phyloP scores from a whole-genome alignment of 2,797 vertebrate species.

The Gymnoscopelus microlampas region DNA sequence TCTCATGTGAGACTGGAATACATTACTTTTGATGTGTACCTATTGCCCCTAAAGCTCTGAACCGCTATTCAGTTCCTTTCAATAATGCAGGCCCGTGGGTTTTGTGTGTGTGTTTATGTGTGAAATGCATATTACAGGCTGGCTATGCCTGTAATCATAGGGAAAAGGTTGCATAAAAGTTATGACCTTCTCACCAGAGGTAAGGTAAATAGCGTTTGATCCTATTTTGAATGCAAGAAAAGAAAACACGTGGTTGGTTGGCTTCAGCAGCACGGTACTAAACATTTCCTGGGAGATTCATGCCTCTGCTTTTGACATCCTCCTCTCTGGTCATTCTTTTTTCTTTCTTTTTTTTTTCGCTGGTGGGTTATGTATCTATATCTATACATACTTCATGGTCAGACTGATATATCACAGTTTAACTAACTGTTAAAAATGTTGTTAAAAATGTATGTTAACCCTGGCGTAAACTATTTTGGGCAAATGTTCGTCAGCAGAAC shows the following conservation, averaged over 20 bases:
- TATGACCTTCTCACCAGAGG: slow-evolving; percentile 5
- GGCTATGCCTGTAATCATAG: slow-evolving; percentile 1
- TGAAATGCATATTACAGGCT: background rate
- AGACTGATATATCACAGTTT: too few relatives aligned
- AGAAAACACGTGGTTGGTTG: slow-evolving; percentile 9
- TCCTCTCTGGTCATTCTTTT: too few relatives aligned
- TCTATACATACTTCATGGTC: too few relatives aligned
- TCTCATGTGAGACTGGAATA: slow-evolving; percentile 28
- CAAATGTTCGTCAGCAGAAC: too few relatives aligned
- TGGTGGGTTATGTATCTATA: too few relatives aligned
- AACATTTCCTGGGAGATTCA: too few relatives aligned
- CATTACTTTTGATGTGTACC: slow-evolving; percentile 43
- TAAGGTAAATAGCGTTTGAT: slow-evolving; percentile 15
- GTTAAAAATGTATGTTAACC: too few relatives aligned
- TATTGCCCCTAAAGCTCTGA: slow-evolving; percentile 23
- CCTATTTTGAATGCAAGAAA: slow-evolving; percentile 6
- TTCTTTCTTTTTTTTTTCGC: too few relatives aligned
- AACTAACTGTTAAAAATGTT: too few relatives aligned
- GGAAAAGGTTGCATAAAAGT: slow-evolving; percentile 23
- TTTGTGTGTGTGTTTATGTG: slow-evolving; percentile 8
- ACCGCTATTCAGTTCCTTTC: slow-evolving; percentile 11
- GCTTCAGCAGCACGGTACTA: background rate
- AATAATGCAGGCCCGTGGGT: slow-evolving; percentile 2
- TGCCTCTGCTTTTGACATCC: too few relatives aligned
- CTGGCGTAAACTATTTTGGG: too few relatives aligned